Evolutionary conservation across 2,888 invertebrate genomes (phyloP).

Genomic region (Stratiomys singularior): DNA sequence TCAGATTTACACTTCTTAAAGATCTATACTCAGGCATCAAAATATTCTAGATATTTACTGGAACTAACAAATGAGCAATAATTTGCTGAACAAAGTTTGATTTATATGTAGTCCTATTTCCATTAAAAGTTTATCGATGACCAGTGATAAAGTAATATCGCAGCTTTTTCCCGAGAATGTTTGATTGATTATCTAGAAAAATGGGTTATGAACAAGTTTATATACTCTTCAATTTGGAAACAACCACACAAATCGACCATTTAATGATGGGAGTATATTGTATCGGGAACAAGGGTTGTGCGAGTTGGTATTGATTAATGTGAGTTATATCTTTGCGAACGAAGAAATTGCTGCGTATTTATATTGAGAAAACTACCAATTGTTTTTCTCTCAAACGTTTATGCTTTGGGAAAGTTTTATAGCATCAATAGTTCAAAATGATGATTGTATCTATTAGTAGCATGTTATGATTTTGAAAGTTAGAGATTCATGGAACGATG

Average conservation of each 20-base stretch:
- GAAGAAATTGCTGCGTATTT: not conserved
- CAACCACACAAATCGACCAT: conserved; percentile 1
- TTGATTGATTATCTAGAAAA: conserved; percentile 27
- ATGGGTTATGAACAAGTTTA: conserved; percentile 15
- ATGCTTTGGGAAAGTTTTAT: no score
- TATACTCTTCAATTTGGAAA: not conserved
- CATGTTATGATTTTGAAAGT: no score
- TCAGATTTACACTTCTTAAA: no score
- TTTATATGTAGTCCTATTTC: conserved; percentile 9
- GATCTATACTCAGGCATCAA: not conserved
- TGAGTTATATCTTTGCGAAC: not conserved
- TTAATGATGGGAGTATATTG: not conserved
- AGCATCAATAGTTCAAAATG: no score
- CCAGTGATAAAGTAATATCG: conserved; percentile 15
- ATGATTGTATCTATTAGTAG: no score
- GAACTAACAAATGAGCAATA: conserved; percentile 33
- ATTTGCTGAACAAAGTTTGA: conserved; percentile 33
- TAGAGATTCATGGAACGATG: no score
- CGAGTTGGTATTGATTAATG: not conserved
- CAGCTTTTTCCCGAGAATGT: not conserved
- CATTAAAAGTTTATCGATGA: conserved; percentile 39
- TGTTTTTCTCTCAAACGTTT: no score
- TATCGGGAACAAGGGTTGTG: not conserved
- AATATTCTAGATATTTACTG: not conserved
- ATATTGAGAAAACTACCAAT: not conserved